phyloP scores from a whole-genome alignment of 2,888 invertebrate genomes.

The Tanytarsus gracilentus region DNA sequence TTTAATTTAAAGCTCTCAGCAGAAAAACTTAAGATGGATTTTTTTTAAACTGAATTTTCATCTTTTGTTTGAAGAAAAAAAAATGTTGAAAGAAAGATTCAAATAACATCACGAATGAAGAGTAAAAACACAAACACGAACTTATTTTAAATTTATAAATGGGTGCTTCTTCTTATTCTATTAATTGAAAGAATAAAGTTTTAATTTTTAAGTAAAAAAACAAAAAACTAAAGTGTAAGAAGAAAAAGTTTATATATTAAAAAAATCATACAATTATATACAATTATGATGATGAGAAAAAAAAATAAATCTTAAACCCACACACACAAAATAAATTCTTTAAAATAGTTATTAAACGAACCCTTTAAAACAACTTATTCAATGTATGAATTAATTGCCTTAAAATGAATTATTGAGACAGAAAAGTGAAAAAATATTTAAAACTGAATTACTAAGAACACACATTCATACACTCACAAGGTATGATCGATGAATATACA shows the following conservation, averaged over 20 bases:
- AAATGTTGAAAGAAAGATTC: not conserved
- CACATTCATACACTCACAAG: too few relatives aligned
- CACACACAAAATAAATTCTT: conserved; percentile 15
- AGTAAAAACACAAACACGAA: not conserved
- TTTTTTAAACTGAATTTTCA: not conserved
- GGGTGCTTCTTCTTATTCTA: conserved; percentile 27
- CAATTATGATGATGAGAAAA: conserved; percentile 15
- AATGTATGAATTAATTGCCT: conserved; percentile 34
- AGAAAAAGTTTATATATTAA: conserved; percentile 11
- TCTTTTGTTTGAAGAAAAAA: not conserved
- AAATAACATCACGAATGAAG: conserved; percentile 2
- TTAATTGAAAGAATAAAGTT: conserved; percentile 14
- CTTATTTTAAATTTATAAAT: conserved; percentile 26
- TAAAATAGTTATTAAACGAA: not conserved
- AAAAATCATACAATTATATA: conserved; percentile 12
- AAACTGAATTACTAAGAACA: conserved; percentile 3
- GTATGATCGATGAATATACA: too few relatives aligned
- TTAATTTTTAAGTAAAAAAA: conserved; percentile 19
- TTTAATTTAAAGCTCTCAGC: not conserved
- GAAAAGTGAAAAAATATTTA: not conserved
- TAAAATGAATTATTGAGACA: conserved; percentile 29
- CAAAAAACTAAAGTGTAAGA: conserved; percentile 18
- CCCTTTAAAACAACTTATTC: conserved; percentile 21
- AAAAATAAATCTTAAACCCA: conserved; percentile 26
- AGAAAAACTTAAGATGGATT: not conserved